Evolutionary conservation across 2,888 invertebrate species (phyloP).

Genomic region (Pseudococcus viburni): DNA sequence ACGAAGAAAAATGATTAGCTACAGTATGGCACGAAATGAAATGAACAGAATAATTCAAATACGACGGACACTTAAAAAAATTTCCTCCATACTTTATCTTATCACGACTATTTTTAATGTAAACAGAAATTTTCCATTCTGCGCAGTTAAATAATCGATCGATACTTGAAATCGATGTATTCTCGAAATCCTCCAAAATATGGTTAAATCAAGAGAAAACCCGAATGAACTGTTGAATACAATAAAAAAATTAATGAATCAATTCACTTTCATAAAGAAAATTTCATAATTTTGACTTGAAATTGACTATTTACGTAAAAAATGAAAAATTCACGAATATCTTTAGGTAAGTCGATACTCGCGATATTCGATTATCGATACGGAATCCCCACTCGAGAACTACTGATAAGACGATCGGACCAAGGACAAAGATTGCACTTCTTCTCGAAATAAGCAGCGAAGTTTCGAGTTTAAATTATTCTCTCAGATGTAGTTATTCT

Average conservation of each 20-base stretch:
- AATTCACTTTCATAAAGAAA: neutral
- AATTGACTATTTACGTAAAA: neutral
- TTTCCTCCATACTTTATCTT: conserved; percentile 21
- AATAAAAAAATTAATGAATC: neutral
- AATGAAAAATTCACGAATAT: neutral
- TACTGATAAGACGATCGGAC: conserved; percentile 50
- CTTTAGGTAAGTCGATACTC: conserved; percentile 20
- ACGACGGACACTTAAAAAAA: conserved; percentile 11
- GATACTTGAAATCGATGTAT: conserved; percentile 9
- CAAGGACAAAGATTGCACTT: conserved; percentile 23
- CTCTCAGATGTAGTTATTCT: conserved; percentile 22
- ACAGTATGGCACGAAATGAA: conserved; percentile 56
- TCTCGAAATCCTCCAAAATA: neutral
- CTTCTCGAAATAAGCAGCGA: conserved; percentile 36
- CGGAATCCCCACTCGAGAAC: conserved; percentile 1
- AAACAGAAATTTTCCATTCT: conserved; percentile 59
- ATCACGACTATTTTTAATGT: conserved; percentile 52
- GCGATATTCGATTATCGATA: conserved; percentile 17
- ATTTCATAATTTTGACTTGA: neutral
- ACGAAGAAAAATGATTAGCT: neutral
- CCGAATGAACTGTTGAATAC: neutral
- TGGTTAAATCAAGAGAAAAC: neutral
- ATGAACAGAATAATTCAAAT: conserved; percentile 33
- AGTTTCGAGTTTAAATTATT: conserved; percentile 14
- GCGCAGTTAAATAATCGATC: conserved; percentile 22